These are phyloP conservation scores for Pelobates cultripes DNA, from an alignment of 2,797 vertebrate species.

Conservation along the genomic window DNA sequence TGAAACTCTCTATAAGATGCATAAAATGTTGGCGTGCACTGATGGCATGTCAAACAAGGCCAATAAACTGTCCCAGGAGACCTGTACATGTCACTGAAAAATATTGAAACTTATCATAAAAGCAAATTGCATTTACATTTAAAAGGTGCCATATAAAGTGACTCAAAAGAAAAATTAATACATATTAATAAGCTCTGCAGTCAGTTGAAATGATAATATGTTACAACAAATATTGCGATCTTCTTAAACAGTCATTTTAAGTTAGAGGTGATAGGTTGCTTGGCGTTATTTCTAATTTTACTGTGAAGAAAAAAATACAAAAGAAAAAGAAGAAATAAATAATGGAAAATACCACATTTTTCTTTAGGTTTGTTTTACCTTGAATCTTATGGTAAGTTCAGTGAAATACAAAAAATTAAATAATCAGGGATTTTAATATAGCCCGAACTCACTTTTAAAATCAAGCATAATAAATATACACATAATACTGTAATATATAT, in stretches of 20 bases:
- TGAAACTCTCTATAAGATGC: too few species aligned
- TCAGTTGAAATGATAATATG: constrained; percentile 48
- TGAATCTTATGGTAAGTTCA: too few species aligned
- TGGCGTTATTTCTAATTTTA: constrained; percentile 16
- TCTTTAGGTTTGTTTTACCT: too few species aligned
- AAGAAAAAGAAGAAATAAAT: constrained; percentile 31
- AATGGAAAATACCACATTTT: constrained; percentile 35
- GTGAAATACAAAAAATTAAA: too few species aligned
- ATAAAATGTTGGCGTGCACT: constrained; percentile 17
- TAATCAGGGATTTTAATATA: too few species aligned
- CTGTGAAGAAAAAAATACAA: constrained; percentile 4
- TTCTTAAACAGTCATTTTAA: constrained; percentile 47
- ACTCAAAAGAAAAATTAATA: constrained; percentile 44
- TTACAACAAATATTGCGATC: constrained; percentile 51
- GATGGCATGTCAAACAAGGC: constrained; percentile 37
- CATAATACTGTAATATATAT: too few species aligned
- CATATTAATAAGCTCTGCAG: constrained; percentile 51
- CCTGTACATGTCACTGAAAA: constrained; percentile 44
- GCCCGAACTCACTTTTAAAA: too few species aligned
- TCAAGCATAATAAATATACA: too few species aligned
- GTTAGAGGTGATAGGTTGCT: constrained; percentile 20
- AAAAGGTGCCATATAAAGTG: constrained; percentile 43
- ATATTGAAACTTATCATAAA: constrained; percentile 51
- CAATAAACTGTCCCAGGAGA: constrained; percentile 44
- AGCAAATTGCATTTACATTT: constrained; percentile 53